Evolutionary conservation across 2,888 invertebrate species (phyloP), one percentile per base, ranked within the genome.

Genomic region (Caenorhabditis sp.): DNA sequence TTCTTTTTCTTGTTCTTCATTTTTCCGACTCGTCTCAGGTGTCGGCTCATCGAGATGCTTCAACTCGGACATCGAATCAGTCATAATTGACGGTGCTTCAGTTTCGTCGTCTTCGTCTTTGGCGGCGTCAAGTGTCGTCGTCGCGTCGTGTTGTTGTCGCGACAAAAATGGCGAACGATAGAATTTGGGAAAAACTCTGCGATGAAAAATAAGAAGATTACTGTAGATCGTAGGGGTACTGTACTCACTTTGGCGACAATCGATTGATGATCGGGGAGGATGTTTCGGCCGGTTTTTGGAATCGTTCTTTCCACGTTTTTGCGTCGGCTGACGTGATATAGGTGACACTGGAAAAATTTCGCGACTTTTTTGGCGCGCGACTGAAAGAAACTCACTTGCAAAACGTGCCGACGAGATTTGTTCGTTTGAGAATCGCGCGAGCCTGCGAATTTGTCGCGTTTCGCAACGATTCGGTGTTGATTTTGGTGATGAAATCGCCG

Each of bases 401-500:
- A 84, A 91, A 91, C 43, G 90, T 89, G 61, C 90, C 90, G 68
- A 91, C 88, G 17, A 91, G 89, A 78, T 91, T 90, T 21, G 91
- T 90, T 61, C 91, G 86, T 60, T 91, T 88, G 54, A 92, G 88
- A 63, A 92, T 91, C 55, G 91, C 91, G 68, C 91, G 83, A 0
- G 91, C 91, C 87, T 91, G 91, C 6, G 91, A 89, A 81, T 90
- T 91, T 23, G 91, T 91, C 24, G 90, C 90, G 71, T 90, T 89
- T 36, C 91, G 88, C 83, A 92, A 88, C 70, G 89, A 90, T 87
- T 91, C 91, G 82, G 91, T 90, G 88, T 92, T 92, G 66, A 92
- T 88, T 54, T 90, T 88, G 21, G 91, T 88, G 75, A 91, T 88
- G 82, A 90, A 90, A 86, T 92, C 92, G 1, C 91, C 91, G 4